Evolutionary conservation across 2,888 invertebrate species (phyloP).

Genomic region (Cosmopolites sordidus): DNA sequence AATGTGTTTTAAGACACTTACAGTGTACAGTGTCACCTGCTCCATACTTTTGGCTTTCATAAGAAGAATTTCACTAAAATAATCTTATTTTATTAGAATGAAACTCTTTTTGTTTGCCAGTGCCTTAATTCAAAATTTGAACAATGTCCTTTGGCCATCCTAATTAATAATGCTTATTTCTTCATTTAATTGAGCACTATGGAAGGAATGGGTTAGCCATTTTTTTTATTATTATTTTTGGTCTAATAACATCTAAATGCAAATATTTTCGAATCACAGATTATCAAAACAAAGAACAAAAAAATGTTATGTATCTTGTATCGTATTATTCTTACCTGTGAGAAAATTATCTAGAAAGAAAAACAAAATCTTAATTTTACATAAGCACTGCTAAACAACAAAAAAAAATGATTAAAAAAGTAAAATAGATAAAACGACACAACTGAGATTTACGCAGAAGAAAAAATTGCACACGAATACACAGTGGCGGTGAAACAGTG

Average conservation of each 20-base stretch:
- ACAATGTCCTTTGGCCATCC: constrained; percentile 16
- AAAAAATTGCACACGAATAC: no score
- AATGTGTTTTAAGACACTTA: neutral
- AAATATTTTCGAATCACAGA: constrained; percentile 21
- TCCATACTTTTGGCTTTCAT: neutral
- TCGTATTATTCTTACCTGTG: no score
- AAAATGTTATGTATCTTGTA: no score
- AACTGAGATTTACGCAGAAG: no score
- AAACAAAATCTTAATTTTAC: no score
- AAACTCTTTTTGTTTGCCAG: neutral
- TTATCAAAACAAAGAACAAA: constrained; percentile 3
- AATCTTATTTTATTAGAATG: neutral
- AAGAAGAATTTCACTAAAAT: neutral
- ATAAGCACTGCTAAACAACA: no score
- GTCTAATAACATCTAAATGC: constrained; percentile 19
- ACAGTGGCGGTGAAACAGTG: no score
- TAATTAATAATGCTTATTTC: constrained; percentile 26
- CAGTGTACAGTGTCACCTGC: constrained; percentile 18
- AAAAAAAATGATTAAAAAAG: no score
- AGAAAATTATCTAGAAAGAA: no score
- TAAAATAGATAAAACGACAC: no score
- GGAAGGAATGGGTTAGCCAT: constrained; percentile 58
- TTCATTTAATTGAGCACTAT: constrained; percentile 59
- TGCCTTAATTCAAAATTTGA: neutral
- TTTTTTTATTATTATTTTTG: constrained; percentile 12